Percentiles rank a stretch among this genome's conserved stretches.
Evolutionary conservation across 1,140 invertebrate species (phyloP).

Genomic region (Pseudomyrmex pallidus): DNA sequence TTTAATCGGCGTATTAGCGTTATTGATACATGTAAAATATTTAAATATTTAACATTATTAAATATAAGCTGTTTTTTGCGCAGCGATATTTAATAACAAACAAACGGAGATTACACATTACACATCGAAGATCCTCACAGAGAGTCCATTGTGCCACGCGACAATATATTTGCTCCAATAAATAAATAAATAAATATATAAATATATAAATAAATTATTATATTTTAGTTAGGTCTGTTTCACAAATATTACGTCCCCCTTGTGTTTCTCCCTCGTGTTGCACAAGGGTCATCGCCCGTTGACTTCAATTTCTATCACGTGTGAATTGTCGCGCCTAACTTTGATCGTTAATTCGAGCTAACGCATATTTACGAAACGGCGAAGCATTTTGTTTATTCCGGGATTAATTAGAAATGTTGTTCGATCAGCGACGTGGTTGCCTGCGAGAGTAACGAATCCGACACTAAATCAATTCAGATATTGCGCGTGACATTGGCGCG

Average conservation of each 20-base stretch:
- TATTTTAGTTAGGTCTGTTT: too few relatives aligned
- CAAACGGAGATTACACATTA: too few relatives aligned
- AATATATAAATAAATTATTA: too few relatives aligned
- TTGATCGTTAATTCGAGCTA: conserved; percentile 56
- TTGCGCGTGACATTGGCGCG: conserved; percentile 3
- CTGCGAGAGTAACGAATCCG: conserved; percentile 45
- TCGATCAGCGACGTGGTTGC: neutral
- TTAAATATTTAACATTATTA: too few relatives aligned
- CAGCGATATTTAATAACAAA: too few relatives aligned
- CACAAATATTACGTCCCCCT: neutral
- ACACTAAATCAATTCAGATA: conserved; percentile 59
- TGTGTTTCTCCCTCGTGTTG: neutral
- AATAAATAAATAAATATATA: too few relatives aligned
- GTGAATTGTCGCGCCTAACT: conserved; percentile 38
- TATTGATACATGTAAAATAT: too few relatives aligned
- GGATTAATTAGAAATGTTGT: conserved; percentile 69
- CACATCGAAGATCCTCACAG: too few relatives aligned
- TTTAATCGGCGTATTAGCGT: too few relatives aligned
- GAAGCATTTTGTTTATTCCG: conserved; percentile 67
- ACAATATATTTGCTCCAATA: too few relatives aligned
- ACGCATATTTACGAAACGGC: conserved; percentile 57
- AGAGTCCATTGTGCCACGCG: too few relatives aligned
- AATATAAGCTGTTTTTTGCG: too few relatives aligned
- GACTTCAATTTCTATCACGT: conserved; percentile 22
- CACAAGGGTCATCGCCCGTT: neutral